Percentiles rank a stretch among this genome's conserved stretches.
Evolutionary conservation across 1,140 invertebrate species (phyloP).

Genomic region (Rhynchophorus ferrugineus): DNA sequence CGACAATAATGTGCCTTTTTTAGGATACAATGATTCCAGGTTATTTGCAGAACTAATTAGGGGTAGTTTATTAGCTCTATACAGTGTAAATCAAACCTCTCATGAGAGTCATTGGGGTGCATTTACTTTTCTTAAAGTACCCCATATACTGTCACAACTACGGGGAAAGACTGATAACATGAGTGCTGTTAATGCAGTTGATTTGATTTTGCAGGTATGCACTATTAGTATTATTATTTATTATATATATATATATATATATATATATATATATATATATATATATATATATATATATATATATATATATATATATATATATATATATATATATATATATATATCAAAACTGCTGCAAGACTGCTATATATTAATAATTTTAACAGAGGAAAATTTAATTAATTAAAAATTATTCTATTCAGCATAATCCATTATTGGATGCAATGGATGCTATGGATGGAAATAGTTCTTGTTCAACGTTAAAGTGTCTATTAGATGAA

Average conservation of each 20-base stretch:
- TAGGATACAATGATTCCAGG: slow-evolving; percentile 45
- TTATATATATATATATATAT: background rate
- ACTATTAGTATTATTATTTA: slow-evolving; percentile 4
- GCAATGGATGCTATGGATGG: slow-evolving; percentile 84
- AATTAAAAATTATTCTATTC: too few species aligned
- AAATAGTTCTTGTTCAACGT: slow-evolving; percentile 78
- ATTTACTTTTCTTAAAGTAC: slow-evolving; percentile 87
- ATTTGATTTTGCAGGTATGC: slow-evolving; percentile 59
- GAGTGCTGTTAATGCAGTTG: slow-evolving; percentile 66
- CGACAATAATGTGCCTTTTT: background rate
- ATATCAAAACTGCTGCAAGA: too few species aligned
- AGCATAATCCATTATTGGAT: slow-evolving; percentile 73
- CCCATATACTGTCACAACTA: slow-evolving; percentile 66
- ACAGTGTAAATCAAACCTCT: slow-evolving; percentile 64
- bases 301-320: too few species aligned
- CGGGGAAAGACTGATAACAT: slow-evolving; percentile 44
- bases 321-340: too few species aligned
- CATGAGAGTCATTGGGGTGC: slow-evolving; percentile 85
- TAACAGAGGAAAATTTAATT: too few species aligned
- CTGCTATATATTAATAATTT: too few species aligned
- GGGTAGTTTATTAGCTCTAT: slow-evolving; percentile 80
- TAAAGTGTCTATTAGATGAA: slow-evolving; percentile 76
- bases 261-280: too few species aligned
- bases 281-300: too few species aligned
- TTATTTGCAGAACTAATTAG: slow-evolving; percentile 84